Conservation (phyloP, 2,797 vertebrate species). For the Anas acuta region DNA sequence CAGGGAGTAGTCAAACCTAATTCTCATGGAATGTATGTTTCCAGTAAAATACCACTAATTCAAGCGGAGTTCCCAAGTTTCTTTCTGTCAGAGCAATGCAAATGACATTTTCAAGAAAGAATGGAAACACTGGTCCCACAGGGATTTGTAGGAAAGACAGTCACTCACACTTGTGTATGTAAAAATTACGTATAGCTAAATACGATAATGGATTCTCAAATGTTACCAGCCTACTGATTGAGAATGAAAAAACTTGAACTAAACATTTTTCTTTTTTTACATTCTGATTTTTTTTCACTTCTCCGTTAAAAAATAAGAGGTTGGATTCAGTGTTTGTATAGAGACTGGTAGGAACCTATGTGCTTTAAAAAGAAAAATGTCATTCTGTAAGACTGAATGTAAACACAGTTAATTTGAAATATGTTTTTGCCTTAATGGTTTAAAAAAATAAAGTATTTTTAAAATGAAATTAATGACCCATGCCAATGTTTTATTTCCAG, state of each 20-base stretch:
- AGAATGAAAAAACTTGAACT: constrained; percentile 55
- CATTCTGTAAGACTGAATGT: constrained; percentile 78
- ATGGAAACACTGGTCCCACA: neutral
- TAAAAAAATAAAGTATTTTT: constrained; percentile 79
- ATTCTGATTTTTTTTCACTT: neutral
- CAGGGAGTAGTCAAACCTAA: neutral
- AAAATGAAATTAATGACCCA: constrained; percentile 45
- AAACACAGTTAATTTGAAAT: constrained; percentile 74
- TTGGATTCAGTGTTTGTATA: constrained; percentile 58
- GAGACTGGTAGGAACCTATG: constrained; percentile 51
- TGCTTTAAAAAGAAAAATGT: constrained; percentile 44
- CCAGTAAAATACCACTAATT: neutral
- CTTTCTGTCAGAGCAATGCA: constrained; percentile 5
- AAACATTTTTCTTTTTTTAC: constrained; percentile 23
- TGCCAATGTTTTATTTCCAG: constrained; percentile 6
- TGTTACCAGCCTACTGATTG: neutral
- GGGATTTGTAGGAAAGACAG: neutral
- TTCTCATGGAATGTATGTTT: neutral
- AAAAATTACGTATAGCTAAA: neutral
- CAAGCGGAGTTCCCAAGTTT: neutral
- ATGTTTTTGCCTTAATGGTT: constrained; percentile 77
- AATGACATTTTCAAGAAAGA: neutral
- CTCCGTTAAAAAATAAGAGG: constrained; percentile 28
- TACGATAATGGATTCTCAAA: neutral
- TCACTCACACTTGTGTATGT: neutral